Percentiles rank a stretch among this genome's conserved stretches.
Evolutionary conservation across 2,113 vertebrate genomes (phyloP).

Genomic region (Pollimyrus isidori): DNA sequence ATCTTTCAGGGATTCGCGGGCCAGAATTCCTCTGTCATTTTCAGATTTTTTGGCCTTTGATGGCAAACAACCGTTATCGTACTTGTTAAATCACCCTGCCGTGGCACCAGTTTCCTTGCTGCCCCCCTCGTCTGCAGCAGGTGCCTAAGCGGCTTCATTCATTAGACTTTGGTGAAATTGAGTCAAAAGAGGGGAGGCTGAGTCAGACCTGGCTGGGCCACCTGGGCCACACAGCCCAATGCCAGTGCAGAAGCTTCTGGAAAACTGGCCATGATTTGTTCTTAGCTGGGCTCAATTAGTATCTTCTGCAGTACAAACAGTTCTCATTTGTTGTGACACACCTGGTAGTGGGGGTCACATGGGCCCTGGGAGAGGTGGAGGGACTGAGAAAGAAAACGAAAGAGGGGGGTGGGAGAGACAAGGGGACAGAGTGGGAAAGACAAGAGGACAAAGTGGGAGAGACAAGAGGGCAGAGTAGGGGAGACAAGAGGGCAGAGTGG

Average conservation of each 20-base stretch:
- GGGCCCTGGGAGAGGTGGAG: background rate
- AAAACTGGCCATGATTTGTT: slow-evolving; percentile 48
- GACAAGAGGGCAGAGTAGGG: background rate
- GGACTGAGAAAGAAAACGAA: background rate
- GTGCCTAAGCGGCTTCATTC: slow-evolving; percentile 71
- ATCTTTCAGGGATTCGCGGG: background rate
- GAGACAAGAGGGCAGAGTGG: too few relatives aligned
- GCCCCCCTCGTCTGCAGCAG: slow-evolving; percentile 46
- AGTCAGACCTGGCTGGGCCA: slow-evolving; percentile 61
- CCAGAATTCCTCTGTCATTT: background rate
- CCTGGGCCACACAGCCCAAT: slow-evolving; percentile 63
- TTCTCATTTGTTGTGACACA: background rate
- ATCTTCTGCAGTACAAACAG: slow-evolving; percentile 26
- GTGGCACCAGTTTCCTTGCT: background rate
- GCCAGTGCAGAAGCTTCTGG: slow-evolving; percentile 62
- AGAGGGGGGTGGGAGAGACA: background rate
- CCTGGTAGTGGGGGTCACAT: background rate
- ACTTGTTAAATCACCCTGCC: background rate
- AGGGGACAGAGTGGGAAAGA: background rate
- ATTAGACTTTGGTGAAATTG: slow-evolving; percentile 75
- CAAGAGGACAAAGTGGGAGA: too few relatives aligned
- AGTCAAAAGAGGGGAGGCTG: slow-evolving; percentile 21
- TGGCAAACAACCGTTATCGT: background rate
- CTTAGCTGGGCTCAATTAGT: slow-evolving; percentile 44
- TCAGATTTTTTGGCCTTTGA: background rate